Base-by-base conservation (phyloP, 2,888 invertebrate species). In the Thymelicus lineola region DNA sequence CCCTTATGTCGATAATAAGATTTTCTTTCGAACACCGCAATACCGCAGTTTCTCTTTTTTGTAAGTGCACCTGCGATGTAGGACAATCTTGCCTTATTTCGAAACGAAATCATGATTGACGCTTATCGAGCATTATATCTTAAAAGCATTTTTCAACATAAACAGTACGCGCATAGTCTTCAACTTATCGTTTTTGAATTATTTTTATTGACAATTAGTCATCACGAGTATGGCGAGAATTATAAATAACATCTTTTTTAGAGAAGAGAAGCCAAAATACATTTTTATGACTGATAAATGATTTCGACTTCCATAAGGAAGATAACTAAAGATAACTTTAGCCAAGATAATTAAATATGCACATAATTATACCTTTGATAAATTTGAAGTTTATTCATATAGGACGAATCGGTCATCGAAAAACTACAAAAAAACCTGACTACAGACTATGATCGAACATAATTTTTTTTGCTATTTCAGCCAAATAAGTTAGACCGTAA, bases 1-100 rank as follows among this genome's bases (percentile, higher is more conserved):
- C 90, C 92, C 91, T 90, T 89, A 87, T 81, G 87, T 86, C 88
- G 89, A 90, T 90, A 89, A 89, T 91, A 91, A 89, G 87, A 89
- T 91, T 92, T 92, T 92, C 89, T 89, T 91, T 89, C 84, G 84
- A 85, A 82, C 86, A 79, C 86, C 82, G 87, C 85, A 86, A 84
- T 76, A 80, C 79, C 78, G 82, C 82, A 86, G 85, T 93, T 93
- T 93, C 93, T 93, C 92, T 93, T 93, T 93, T 93, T 91, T 90
- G 87, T 87, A 80, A 84, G 80, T 86, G 81, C 87, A 91, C 89
- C 90, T 90, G 91, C 82, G 81, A 91, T 89, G 88, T 89, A 84
- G 89, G 85, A 79, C 90, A 89, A 85, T 88, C 87, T 86, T 84
- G 84, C 81, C 83, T 87, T 86, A 87, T 89, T 88, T 86, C 85